Evolutionary conservation across 2,888 invertebrate genomes (phyloP).

Genomic region (Mimas tiliae): DNA sequence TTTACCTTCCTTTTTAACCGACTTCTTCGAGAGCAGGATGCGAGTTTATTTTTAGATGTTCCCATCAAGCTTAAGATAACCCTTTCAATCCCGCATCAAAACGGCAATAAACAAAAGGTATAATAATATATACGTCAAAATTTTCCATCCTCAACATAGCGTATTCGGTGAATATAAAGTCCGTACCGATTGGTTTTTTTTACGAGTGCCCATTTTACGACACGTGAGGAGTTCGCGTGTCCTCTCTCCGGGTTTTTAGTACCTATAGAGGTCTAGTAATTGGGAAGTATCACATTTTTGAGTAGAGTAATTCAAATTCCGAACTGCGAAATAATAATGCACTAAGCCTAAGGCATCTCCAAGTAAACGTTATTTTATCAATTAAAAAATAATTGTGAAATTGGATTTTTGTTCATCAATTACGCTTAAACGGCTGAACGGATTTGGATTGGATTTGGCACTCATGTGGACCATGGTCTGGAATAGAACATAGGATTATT

Average conservation of each 20-base stretch:
- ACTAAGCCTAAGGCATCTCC: too few species aligned
- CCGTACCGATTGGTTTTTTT: slow-evolving; percentile 24
- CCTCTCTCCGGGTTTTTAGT: slow-evolving; percentile 4
- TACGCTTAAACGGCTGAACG: too few species aligned
- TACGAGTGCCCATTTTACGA: slow-evolving; percentile 31
- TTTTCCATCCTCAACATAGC: not conserved
- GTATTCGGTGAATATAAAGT: not conserved
- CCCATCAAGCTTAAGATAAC: not conserved
- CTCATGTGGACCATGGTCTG: too few species aligned
- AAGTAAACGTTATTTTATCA: too few species aligned
- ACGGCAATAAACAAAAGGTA: slow-evolving; percentile 3
- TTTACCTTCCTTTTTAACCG: not conserved
- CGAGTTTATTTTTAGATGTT: not conserved
- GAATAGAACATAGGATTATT: too few species aligned
- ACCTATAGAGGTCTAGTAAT: not conserved
- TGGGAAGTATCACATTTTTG: not conserved
- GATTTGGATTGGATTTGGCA: too few species aligned
- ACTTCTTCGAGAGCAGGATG: too few species aligned
- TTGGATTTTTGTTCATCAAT: too few species aligned
- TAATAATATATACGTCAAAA: too few species aligned
- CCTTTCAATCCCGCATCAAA: slow-evolving; percentile 2
- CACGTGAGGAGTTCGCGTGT: slow-evolving; percentile 27
- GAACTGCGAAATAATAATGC: too few species aligned
- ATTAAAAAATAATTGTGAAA: too few species aligned
- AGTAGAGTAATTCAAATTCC: too few species aligned